Evolutionary conservation across 2,113 vertebrate species (phyloP), one percentile per base, ranked within the genome.

Genomic region (Zapornia atra): DNA sequence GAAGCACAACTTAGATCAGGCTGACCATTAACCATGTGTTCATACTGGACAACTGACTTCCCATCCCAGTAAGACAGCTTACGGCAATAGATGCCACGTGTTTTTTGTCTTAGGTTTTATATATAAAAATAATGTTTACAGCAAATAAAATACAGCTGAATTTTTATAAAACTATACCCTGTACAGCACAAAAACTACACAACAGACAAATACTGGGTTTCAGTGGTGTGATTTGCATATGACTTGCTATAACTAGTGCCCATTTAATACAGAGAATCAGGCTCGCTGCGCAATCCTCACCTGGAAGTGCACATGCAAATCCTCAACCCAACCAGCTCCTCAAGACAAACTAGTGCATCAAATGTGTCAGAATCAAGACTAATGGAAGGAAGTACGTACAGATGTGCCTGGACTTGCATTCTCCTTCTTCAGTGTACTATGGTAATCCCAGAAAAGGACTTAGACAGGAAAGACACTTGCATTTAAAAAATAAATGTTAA

Each of bases 281-380:
- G 40, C 78, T 86, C 65, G 9, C 71, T 86, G 75, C 12, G n/a
- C 82, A 88, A 68, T 24, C 40, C 75, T 15, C 48, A 42, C 40
- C 90, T 94, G 90, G 87, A 96, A 92, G 90, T 56, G 70, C 80
- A 48, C 80, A 95, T 89, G 83, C 86, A 95, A 95, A 97, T 86
- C 40, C 64, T 65, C 9, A 28, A 15, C 51, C 9, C 73, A 96
- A 95, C 94, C 90, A 95, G 92, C 94, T 95, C 86, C 95, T 92
- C 96, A 54, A 92, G 96, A 71, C 88, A 81, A 93, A 96, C 96
- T 36, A 61, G 92, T 92, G 91, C 76, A 21, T 71, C 88, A 51
- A 26, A 93, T 61, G 76, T 90, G 90, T 90, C 93, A 88, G 88
- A 68, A 81, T 10, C 60, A 38, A 71, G 91, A 71, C 68, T 81